These are phyloP conservation scores for Trinorchestia longiramus DNA, from an alignment of 1,140 invertebrate species.

Conservation along the genomic window DNA sequence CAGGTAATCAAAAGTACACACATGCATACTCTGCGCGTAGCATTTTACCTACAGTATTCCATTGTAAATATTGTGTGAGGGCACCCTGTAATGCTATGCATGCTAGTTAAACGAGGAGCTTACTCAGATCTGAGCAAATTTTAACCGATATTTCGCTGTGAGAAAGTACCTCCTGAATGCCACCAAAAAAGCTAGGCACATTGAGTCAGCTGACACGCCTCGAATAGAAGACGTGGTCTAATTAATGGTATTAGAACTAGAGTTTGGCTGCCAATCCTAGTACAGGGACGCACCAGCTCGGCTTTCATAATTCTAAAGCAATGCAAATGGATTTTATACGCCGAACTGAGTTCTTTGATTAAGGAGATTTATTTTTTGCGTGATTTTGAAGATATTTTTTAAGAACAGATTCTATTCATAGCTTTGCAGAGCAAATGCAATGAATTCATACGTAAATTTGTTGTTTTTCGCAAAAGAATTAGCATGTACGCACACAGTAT, in stretches of 20 bases:
- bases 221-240: not conserved
- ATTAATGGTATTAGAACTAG: constrained; percentile 4
- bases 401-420: not conserved
- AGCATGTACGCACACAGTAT: not conserved
- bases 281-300: not conserved
- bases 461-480: too few species aligned
- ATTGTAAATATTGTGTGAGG: not conserved
- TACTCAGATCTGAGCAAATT: not conserved
- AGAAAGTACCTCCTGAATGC: not conserved
- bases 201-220: not conserved
- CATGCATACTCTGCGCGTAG: too few species aligned
- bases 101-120: not conserved
- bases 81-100: not conserved
- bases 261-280: constrained; percentile 1
- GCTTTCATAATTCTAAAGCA: not conserved
- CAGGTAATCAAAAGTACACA: not conserved
- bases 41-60: not conserved
- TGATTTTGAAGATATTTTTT: not conserved
- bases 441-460: not conserved
- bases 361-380: not conserved
- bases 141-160: not conserved
- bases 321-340: not conserved
- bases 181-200: not conserved
- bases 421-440: not conserved
- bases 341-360: not conserved